Evolutionary conservation across 2,797 vertebrate genomes (phyloP), one percentile per base, ranked within the genome.

Genomic region (Pagetopsis macropterus): DNA sequence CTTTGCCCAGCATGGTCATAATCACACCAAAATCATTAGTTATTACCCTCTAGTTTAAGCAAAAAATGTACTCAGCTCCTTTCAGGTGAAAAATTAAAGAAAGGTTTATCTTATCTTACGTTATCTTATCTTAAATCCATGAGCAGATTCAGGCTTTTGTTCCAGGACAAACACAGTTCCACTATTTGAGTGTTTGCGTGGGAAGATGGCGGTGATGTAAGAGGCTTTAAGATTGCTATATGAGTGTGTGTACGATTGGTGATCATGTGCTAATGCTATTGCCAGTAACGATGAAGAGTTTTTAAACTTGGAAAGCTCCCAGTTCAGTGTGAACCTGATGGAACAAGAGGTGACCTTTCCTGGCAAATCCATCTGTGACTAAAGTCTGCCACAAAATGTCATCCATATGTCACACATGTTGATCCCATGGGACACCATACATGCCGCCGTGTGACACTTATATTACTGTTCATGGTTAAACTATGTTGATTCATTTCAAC

Each of bases 371-470:
- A 41, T 46, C 41, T 9, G 2, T 57, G 51, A 66, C 56, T 14
- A 6, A 55, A 72, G 66, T 31, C n/a, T 43, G 51, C 45, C 76
- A 81, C 68, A 62, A 62, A 64, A 70, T 65, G 33, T 65, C 72
- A 65, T 57, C 48, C 17, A 43, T 44, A 52, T 48, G 46, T 46
- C 68, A 67, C 62, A 50, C n/a, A 59, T 4, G 65, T 46, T 65
- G 64, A 45, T 59, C 17, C 45, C 56, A 77, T 21, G 40, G 40
- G 23, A 27, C 52, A 60, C 11, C 2, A 13, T 48, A 16, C n/a
- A 9, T 55, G 57, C 2, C 46, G 14, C 13, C 65, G 15, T 49
- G 48, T 70, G 17, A 70, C 43, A 21, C 27, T 7, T 8, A 67
- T 31, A 6, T 51, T 1, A 15, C n/a, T 49, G 23, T 9, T 61